Evolutionary conservation across 2,888 invertebrate species (phyloP).

Genomic region (Drosophila formosana): DNA sequence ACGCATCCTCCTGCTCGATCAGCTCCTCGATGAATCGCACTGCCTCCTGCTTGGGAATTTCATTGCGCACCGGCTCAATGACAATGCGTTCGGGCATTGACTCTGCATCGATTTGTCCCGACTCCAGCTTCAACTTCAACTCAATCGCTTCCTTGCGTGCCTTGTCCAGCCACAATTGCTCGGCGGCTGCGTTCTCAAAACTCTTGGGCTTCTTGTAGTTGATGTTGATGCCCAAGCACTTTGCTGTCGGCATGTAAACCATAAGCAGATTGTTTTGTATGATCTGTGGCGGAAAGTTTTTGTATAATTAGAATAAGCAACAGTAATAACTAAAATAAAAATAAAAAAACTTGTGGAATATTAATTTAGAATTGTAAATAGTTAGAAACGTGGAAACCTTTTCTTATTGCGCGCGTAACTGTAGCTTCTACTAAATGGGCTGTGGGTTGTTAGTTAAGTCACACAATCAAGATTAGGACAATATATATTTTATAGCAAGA

Average conservation of each 20-base stretch:
- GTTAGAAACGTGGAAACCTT: too few relatives aligned
- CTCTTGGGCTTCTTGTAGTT: constrained; percentile 87
- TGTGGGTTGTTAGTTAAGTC: too few relatives aligned
- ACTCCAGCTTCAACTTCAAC: constrained; percentile 88
- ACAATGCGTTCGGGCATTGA: constrained; percentile 87
- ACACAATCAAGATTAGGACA: too few relatives aligned
- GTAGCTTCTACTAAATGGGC: too few relatives aligned
- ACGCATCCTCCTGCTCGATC: constrained; percentile 81
- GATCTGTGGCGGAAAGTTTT: constrained; percentile 16
- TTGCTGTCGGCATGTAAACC: constrained; percentile 87
- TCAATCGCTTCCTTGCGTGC: constrained; percentile 88
- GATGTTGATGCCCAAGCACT: constrained; percentile 89
- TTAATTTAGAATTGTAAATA: too few relatives aligned
- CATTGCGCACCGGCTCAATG: constrained; percentile 86
- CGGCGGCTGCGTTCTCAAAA: constrained; percentile 87
- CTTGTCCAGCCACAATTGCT: constrained; percentile 88
- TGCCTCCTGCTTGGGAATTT: constrained; percentile 79
- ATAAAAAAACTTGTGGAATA: too few relatives aligned
- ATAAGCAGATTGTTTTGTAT: constrained; percentile 86
- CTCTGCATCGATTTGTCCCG: constrained; percentile 87
- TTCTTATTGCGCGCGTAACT: too few relatives aligned
- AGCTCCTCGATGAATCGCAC: constrained; percentile 82
- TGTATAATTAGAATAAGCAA: not conserved
- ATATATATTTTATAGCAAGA: too few relatives aligned
- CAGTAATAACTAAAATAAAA: too few relatives aligned